Evolutionary conservation across 2,797 vertebrate genomes (phyloP), one percentile per base, ranked within the genome.

Genomic region (Ambastaia sidthimunki): DNA sequence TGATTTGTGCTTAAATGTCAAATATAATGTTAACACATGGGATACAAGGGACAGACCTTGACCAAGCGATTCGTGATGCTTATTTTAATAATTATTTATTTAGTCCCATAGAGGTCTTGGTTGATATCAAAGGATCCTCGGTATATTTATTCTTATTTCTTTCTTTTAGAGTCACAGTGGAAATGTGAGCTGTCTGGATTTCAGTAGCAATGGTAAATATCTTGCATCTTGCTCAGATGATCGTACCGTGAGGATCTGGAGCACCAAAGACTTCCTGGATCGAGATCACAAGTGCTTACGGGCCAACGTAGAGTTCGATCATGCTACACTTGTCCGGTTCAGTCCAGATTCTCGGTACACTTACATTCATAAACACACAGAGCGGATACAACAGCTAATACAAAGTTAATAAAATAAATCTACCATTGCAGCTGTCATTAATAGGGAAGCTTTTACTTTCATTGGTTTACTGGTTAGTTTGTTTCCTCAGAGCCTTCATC

Each of bases 151-250:
- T n/a, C n/a, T n/a, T n/a, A n/a, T n/a, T 44, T 44, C 9, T 28
- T 10, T 2, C 31, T 54, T 65, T 5, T 78, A 99, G 98, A 93
- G 93, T 81, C 98, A 99, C 90, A 95, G 92, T 19, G 95, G 95
- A 3, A 93, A 93, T 0, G 90, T 99, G 68, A 95, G 94, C 0
- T 97, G 96, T 86, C 87, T 99, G 65, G 95, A 99, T 88, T 98
- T 98, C 87, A 97, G 98, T 91, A 97, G 95, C 87, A 97, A 96
- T 0, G 97, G 96, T 60, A 98, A 98, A 86, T 98, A 98, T 82
- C 87, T 98, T 90, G 97, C 95, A 0, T 96, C 97, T 0, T 98
- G 97, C 2, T 92, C 96, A 0, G 96, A 98, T 0, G 97, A 99
- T 84, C 96, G 97, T 66, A 97, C 97, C 0, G 90, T 99, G 34